phyloP scores from a whole-genome alignment of 2,113 vertebrate species.

The Oreochromis tanganicae region DNA sequence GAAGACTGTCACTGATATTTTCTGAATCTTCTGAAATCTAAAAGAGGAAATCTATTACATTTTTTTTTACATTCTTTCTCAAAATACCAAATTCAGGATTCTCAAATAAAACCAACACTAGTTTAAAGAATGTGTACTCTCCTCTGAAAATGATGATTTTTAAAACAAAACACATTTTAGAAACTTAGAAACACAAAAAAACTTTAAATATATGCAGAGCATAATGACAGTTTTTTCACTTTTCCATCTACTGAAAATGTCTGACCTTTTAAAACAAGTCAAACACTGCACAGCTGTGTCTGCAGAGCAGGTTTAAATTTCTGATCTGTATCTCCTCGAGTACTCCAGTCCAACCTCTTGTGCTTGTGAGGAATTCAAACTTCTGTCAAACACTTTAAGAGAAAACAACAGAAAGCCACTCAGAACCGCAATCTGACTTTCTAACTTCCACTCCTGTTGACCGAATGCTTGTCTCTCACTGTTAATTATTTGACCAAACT shows the following conservation, averaged over 20 bases:
- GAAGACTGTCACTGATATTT: not conserved
- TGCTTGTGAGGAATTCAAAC: conserved; percentile 22
- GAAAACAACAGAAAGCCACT: conserved; percentile 52
- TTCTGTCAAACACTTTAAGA: conserved; percentile 47
- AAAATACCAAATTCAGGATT: not conserved
- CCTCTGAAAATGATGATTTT: not conserved
- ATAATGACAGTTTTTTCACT: not conserved
- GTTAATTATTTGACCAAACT: conserved; percentile 76
- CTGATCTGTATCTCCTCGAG: conserved; percentile 1
- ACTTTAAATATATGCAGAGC: not conserved
- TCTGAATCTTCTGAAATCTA: not conserved
- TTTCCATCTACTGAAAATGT: not conserved
- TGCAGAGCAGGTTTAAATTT: not conserved
- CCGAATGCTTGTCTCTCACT: conserved; percentile 40
- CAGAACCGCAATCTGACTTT: conserved; percentile 50
- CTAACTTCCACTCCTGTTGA: conserved; percentile 55
- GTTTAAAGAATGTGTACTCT: not conserved
- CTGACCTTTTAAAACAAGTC: not conserved
- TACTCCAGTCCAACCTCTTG: not conserved
- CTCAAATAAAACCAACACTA: not conserved
- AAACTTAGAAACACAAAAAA: not conserved
- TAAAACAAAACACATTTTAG: not conserved
- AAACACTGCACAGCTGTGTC: not conserved
- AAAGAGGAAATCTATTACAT: not conserved
- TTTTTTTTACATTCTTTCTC: accelerated